Conservation (phyloP, 2,797 vertebrate species). For the Hippopotamyrus pictus region DNA sequence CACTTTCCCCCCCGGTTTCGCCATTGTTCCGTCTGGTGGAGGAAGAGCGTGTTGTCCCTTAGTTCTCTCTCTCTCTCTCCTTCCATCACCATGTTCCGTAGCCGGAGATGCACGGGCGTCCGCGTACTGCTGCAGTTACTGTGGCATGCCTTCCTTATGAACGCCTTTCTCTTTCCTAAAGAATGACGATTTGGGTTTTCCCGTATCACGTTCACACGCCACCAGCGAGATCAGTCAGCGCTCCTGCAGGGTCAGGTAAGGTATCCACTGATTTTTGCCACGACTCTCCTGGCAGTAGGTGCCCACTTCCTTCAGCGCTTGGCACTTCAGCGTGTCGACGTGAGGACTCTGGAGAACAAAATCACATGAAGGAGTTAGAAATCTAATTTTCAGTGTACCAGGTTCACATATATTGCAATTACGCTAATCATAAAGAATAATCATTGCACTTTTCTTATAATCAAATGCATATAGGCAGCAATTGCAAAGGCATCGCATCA, state of each 20-base stretch:
- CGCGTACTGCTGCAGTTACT: constrained; percentile 20
- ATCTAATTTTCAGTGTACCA: neutral
- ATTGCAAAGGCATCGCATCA: neutral
- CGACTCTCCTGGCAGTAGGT: constrained; percentile 82
- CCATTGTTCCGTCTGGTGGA: constrained; percentile 25
- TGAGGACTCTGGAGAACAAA: constrained; percentile 64
- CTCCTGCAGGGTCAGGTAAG: constrained; percentile 71
- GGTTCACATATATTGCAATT: neutral
- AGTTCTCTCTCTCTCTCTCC: constrained; percentile 29
- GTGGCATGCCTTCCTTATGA: constrained; percentile 22
- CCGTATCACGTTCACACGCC: constrained; percentile 35
- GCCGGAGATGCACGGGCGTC: constrained; percentile 17
- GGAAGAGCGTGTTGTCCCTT: constrained; percentile 29
- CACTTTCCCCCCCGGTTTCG: constrained; percentile 17
- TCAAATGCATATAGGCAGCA: neutral
- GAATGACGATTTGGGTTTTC: constrained; percentile 37
- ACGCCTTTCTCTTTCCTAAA: constrained; percentile 35
- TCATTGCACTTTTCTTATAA: neutral
- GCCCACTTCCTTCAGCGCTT: constrained; percentile 70
- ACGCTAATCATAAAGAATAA: neutral
- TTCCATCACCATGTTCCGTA: constrained; percentile 27
- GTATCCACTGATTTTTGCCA: constrained; percentile 82
- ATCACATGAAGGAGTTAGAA: neutral
- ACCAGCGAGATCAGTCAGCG: constrained; percentile 59
- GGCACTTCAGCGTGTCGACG: constrained; percentile 72